Conservation (phyloP, 2,113 vertebrate species). For the Tychaedon coryphoeus region DNA sequence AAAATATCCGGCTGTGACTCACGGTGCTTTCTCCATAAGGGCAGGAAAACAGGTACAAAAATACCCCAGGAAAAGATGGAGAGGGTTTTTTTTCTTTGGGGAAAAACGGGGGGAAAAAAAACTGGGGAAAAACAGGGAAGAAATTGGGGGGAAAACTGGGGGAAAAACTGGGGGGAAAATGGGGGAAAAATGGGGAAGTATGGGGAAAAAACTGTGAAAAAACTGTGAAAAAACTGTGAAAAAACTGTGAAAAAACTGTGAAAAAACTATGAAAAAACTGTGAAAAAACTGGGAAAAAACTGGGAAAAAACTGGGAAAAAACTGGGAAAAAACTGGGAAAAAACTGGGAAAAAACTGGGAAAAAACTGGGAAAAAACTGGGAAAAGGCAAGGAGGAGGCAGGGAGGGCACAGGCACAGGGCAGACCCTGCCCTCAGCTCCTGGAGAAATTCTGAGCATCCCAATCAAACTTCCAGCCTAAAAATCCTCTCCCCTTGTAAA, state of each 20-base stretch:
- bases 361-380: background rate
- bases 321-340: too few species aligned
- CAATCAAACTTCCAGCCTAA: background rate
- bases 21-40: background rate
- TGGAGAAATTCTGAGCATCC: background rate
- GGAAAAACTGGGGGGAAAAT: background rate
- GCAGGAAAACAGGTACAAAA: background rate
- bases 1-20: constrained; percentile 15
- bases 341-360: background rate
- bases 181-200: too few species aligned
- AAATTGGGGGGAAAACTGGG: too few species aligned
- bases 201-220: too few species aligned
- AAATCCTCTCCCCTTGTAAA: background rate
- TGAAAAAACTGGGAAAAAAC: too few species aligned
- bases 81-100: background rate
- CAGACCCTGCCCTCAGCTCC: background rate
- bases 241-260: too few species aligned
- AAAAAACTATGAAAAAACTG: too few species aligned
- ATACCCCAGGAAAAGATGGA: background rate
- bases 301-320: too few species aligned
- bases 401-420: background rate
- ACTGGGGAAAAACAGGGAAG: too few species aligned
- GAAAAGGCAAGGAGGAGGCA: background rate
- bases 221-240: too few species aligned
- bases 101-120: too few species aligned